Base-by-base conservation (phyloP, 2,113 vertebrate genomes). In the Eurypyga helias region DNA sequence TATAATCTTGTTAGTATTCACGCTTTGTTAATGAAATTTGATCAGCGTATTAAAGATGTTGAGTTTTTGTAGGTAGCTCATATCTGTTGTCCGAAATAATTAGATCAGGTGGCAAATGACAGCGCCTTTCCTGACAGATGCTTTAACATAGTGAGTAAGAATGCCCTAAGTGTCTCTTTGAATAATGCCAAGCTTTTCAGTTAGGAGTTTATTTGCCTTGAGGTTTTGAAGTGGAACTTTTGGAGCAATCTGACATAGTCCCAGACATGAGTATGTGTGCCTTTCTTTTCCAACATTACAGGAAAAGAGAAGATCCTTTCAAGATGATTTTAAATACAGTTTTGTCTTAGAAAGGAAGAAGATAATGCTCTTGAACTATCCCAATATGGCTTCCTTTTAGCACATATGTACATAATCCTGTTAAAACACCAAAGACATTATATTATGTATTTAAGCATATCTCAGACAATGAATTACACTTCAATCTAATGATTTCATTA, bases 21-120 rank as follows among this genome's bases (percentile, higher is more conserved):
- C 93, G 33, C 67, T 97, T 94, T 92, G 81, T 90, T 97, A 97
- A 96, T 95, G 60, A 95, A 96, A 96, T 96, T 93, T 95, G 64
- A 93, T 90, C 57, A 70, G 43, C 7, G 5, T 96, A 80, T 90
- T 96, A 92, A 82, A 93, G 79, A 91, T 72, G 20, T 12, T 92
- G 57, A 61, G 54, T 36, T 83, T 95, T 81, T 83, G 82, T 83
- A 86, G 89, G 57, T 93, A 94, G 57, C 14, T 94, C 45, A 82
- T 55, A 87, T 93, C 77, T 90, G 49, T 81, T 97, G 88, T 97
- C 93, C 94, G 61, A 96, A 96, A 73, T 91, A 96, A 96, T 97
- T 96, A 97, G 26, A 87, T 96, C 67, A 97, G 89, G 94, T 82
- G 54, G 69, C 26, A 97, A 97, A 94, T 77, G 77, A 89, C 76